Base-by-base conservation (phyloP, 2,113 vertebrate genomes). In the Oenanthe melanoleuca region DNA sequence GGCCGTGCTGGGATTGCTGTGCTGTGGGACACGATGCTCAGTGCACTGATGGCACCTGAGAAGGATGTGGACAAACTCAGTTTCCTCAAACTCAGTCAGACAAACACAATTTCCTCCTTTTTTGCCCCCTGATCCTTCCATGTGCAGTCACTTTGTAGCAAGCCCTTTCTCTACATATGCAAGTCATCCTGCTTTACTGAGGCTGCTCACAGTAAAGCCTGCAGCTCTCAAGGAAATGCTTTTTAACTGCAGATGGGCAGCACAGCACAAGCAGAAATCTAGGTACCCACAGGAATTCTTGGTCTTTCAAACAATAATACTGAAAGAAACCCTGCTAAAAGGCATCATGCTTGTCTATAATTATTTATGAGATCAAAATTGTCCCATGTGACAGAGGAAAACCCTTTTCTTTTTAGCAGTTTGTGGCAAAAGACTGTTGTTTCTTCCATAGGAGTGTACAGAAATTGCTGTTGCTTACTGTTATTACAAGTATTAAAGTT, bases 1-100 rank as follows among this genome's bases (percentile, higher is more conserved):
- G 7, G 23, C 47, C 14, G 3, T 49, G 23, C 47, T 49, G 23
- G 49, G 23, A 52, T 28, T 16, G 14, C 50, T 52, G 50, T 5
- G 2, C 49, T 0, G 8, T 0, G 0, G 53, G 57, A 53, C 0
- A 0, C 0, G 0, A 49, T 12, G 37, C n/a, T 40, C 56, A 9
- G 37, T 0, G 1, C 20, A 60, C 61, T 34, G 33, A 19, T 5
- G 34, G 71, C 79, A 84, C 57, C 61, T 45, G 42, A 13, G 37
- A 85, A 38, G 59, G 52, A 69, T 5, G n/a, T 21, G 45, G 53
- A 53, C 28, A 89, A 79, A 82, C 33, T 64, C 29, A 29, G 26
- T 19, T 12, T 50, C 26, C 40, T 74, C 29, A 42, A 42, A 42
- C 14, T 42, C 40, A 42, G 40, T 42, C 40, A 42, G 40, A 42